Evolutionary conservation across 2,888 invertebrate species (phyloP).

Genomic region (Clivina fossor): DNA sequence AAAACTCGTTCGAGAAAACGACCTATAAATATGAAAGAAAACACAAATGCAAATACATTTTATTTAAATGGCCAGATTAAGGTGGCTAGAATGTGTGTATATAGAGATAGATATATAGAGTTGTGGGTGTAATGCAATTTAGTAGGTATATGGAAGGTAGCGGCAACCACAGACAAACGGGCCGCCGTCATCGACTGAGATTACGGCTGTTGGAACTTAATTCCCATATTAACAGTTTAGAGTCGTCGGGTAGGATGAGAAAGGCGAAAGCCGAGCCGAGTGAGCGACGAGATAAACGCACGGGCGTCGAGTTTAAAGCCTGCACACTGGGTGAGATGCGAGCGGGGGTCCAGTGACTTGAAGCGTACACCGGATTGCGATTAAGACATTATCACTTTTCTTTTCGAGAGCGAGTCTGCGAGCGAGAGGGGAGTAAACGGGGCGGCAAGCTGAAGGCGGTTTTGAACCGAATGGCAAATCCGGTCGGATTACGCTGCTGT

Average conservation of each 20-base stretch:
- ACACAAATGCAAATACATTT: slow-evolving; percentile 1
- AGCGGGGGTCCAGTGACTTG: slow-evolving; percentile 13
- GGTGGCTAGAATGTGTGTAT: neutral
- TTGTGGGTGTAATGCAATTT: neutral
- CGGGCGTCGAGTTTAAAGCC: neutral
- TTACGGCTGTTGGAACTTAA: slow-evolving; percentile 26
- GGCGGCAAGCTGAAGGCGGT: slow-evolving; percentile 61
- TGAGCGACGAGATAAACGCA: neutral
- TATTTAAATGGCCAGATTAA: neutral
- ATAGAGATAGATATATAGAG: neutral
- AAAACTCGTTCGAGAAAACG: slow-evolving; percentile 40
- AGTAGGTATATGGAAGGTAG: neutral
- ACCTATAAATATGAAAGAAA: slow-evolving; percentile 15
- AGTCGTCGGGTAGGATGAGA: too few relatives aligned
- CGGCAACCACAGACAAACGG: slow-evolving; percentile 15
- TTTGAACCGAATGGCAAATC: slow-evolving; percentile 58
- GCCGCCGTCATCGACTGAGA: slow-evolving; percentile 11
- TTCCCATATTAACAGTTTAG: slow-evolving; percentile 32
- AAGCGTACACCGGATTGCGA: slow-evolving; percentile 56
- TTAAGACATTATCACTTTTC: slow-evolving; percentile 72
- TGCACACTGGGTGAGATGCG: neutral
- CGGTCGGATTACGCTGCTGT: slow-evolving; percentile 24
- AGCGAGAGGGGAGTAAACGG: slow-evolving; percentile 42
- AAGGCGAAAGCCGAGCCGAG: neutral
- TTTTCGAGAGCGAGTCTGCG: slow-evolving; percentile 48